Base-by-base conservation (phyloP, 2,797 vertebrate genomes). In the Hydrocynus forskahlii region DNA sequence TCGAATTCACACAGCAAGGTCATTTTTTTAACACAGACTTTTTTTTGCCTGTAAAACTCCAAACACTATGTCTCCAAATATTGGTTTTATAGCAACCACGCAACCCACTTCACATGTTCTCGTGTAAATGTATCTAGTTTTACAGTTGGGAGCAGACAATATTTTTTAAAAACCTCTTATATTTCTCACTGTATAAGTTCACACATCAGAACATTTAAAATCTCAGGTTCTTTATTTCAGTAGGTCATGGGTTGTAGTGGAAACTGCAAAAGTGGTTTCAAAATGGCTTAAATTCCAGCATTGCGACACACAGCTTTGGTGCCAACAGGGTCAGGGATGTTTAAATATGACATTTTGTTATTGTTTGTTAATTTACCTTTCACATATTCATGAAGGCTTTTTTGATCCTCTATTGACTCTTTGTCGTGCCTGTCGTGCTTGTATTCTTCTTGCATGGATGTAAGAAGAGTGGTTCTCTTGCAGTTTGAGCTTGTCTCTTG, bases 361-460 rank as follows among this genome's bases (percentile, higher is more conserved):
- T 63, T 64, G 16, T 64, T 19, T 7, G 7, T 35, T 64, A 5
- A 19, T 19, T 40, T 8, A 66, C 2, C 38, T 66, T 43, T 43
- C 1, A 10, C 17, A 43, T n/a, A 66, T n/a, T 12, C 8, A 5
- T 40, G 5, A 66, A 17, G 63, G 5, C 63, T 66, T 6, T 1
- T 35, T 35, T 17, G 0, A 40, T 40, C 35, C 2, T 66, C 29
- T 66, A 7, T 6, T 66, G 63, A 19, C 12, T 6, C 29, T 12
- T 62, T 10, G 1, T 35, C 16, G 2, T 40, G 16, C 17, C n/a
- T 67, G 1, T 40, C 16, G 4, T 66, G 13, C 17, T 13, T 13
- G 9, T 45, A 19, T 21, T 67, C 7, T 21, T 66, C 16, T 52
- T 75, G 71, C 52, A 35, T 60, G 71, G 48, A 64, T 64, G 78